Conservation (phyloP, 2,113 vertebrate genomes). For the Mesoclemmys tuberculata region DNA sequence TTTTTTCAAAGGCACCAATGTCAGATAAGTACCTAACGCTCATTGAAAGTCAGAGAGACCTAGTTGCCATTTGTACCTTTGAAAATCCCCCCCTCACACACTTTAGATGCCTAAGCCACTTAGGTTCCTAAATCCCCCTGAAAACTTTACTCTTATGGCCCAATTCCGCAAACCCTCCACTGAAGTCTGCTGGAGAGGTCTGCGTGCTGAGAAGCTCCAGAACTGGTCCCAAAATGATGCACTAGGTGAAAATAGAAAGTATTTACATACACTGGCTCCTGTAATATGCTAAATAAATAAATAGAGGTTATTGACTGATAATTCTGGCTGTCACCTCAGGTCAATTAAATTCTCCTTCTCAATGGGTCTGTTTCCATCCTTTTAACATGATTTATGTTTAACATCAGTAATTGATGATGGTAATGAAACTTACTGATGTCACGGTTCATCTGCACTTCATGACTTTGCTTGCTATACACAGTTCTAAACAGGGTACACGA, state of each 20-base stretch:
- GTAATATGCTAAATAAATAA: not conserved
- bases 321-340: not conserved
- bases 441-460: not conserved
- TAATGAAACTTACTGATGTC: not conserved
- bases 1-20: not conserved
- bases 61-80: not conserved
- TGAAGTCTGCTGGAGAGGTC: not conserved
- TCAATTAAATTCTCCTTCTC: not conserved
- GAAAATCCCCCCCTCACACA: not conserved
- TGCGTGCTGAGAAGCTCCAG: not conserved
- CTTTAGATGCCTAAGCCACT: not conserved
- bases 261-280: not conserved
- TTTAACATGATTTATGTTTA: not conserved
- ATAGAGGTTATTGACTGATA: not conserved
- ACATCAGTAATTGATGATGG: not conserved
- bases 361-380: not conserved
- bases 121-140: not conserved
- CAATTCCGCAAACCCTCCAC: not conserved
- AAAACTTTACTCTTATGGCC: not conserved
- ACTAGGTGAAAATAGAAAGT: rapidly evolving
- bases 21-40: not conserved
- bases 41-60: not conserved
- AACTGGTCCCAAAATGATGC: not conserved
- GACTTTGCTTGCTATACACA: not conserved
- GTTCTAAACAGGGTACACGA: not conserved